Base-by-base conservation (phyloP, 2,888 invertebrate species). In the Drosophila anomelani region DNA sequence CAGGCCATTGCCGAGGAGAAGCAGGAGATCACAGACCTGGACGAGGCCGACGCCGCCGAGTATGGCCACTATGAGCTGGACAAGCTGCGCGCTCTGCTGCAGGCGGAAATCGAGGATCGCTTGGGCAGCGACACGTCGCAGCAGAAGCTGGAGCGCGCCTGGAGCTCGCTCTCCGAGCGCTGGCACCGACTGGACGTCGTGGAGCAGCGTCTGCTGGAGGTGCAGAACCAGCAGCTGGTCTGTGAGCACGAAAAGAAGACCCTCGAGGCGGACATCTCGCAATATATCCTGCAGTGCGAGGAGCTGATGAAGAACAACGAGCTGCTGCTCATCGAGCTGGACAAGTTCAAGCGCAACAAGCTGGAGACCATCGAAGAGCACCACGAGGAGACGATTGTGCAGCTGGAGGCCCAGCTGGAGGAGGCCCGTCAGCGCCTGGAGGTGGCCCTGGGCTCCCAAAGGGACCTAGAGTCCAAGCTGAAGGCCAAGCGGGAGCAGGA, bases 251-350 rank as follows among this genome's bases (percentile, higher is more conserved):
- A 95, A 75, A 94, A 94, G 75, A 91, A 91, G 60, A 92, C 92
- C 2, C 77, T 93, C 1, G 91, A 92, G 61, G 92, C 93, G 17
- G 92, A 93, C 59, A 92, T 94, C 43, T 93, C 93, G 49, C 93
- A 94, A 77, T 93, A 93, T 49, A 93, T 94, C 76, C 91, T 93
- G 32, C 95, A 95, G 91, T 94, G 94, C 76, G 95, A 94, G 67
- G 95, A 95, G 88, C 93, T 95, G 89, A 95, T 95, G 91, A 95
- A 95, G 89, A 96, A 95, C 90, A 96, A 96, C 85, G 95, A 95
- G 83, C 93, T 95, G 68, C 92, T 96, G n/a, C 93, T 95, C 78
- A 94, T 94, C 55, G 95, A 95, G 91, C 93, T 96, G 72, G 93
- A 95, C 47, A 93, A 94, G 54, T 93, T 94, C 58, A 95, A 95